Evolutionary conservation across 1,140 invertebrate species (phyloP).

Genomic region (Oncopeltus fasciatus): DNA sequence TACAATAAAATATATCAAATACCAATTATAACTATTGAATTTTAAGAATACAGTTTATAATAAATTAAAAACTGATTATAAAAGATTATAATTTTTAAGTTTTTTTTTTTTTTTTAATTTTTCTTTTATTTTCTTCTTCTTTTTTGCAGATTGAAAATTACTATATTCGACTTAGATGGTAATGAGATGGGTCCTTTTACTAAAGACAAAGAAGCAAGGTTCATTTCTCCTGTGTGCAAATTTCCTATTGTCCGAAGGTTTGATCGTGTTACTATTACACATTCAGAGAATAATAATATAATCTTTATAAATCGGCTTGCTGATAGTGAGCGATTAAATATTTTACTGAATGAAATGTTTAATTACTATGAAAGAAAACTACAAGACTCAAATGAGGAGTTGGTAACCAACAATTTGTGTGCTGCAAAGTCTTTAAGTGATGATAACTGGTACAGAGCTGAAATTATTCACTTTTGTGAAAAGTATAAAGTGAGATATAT

Average conservation of each 20-base stretch:
- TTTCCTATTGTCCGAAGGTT: constrained; percentile 38
- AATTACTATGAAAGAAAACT: constrained; percentile 39
- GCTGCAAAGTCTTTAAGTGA: constrained; percentile 39
- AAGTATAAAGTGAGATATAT: constrained; percentile 30
- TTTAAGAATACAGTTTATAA: too few species aligned
- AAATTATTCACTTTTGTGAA: constrained; percentile 5
- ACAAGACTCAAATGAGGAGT: constrained; percentile 26
- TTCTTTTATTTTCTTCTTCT: too few species aligned
- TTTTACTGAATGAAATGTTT: constrained; percentile 37
- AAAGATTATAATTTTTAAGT: too few species aligned
- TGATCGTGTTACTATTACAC: constrained; percentile 34
- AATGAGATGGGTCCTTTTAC: constrained; percentile 38
- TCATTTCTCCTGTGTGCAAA: constrained; percentile 37
- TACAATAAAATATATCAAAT: too few species aligned
- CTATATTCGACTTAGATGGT: constrained; percentile 39
- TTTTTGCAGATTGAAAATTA: constrained; percentile 39
- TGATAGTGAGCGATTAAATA: constrained; percentile 31
- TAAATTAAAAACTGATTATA: too few species aligned
- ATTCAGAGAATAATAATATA: constrained; percentile 33
- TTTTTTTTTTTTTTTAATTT: too few species aligned
- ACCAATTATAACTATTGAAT: too few species aligned
- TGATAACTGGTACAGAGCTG: constrained; percentile 38
- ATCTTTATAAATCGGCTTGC: constrained; percentile 42
- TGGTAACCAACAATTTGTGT: constrained; percentile 35
- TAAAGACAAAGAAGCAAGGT: constrained; percentile 32